Evolutionary conservation across 2,113 vertebrate species (phyloP).

Genomic region (Dicentrarchus labrax): DNA sequence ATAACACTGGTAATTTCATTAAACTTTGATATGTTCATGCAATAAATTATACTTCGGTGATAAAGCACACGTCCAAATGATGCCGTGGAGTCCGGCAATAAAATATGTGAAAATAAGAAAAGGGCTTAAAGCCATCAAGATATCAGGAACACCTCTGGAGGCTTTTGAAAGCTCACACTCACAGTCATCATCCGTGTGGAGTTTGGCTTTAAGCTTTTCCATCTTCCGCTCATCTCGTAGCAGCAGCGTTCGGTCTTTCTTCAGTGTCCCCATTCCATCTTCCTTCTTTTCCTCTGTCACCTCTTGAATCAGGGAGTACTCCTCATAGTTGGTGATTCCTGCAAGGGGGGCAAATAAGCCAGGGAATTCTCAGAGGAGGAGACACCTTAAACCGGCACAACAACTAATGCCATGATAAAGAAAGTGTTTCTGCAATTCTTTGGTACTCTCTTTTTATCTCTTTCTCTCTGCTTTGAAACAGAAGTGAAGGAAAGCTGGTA

Average conservation of each 20-base stretch:
- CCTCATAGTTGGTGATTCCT: conserved; percentile 99
- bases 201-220: conserved; percentile 99
- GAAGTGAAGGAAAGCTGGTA: conserved; percentile 54
- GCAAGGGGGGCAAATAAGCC: conserved; percentile 57
- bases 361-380: conserved; percentile 22
- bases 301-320: conserved; percentile 98
- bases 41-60: conserved; percentile 48
- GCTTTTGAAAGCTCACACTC: conserved; percentile 77
- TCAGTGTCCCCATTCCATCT: conserved; percentile 93
- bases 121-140: conserved; percentile 13
- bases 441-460: conserved; percentile 22
- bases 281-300: conserved; percentile 94
- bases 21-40: conserved; percentile 46
- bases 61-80: conserved; percentile 33
- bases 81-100: conserved; percentile 16
- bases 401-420: conserved; percentile 7
- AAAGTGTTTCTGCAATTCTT: conserved; percentile 21
- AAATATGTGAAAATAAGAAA: conserved; percentile 24
- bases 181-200: conserved; percentile 99
- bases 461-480: conserved; percentile 50
- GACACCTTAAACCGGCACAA: conserved; percentile 13
- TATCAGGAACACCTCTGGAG: conserved; percentile 6
- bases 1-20: conserved; percentile 53
- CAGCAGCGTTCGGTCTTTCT: conserved; percentile 93
- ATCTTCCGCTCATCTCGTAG: conserved; percentile 97